Evolutionary conservation across 1,140 invertebrate species (phyloP), one percentile per base, ranked within the genome.

Genomic region (Grapholita molesta): DNA sequence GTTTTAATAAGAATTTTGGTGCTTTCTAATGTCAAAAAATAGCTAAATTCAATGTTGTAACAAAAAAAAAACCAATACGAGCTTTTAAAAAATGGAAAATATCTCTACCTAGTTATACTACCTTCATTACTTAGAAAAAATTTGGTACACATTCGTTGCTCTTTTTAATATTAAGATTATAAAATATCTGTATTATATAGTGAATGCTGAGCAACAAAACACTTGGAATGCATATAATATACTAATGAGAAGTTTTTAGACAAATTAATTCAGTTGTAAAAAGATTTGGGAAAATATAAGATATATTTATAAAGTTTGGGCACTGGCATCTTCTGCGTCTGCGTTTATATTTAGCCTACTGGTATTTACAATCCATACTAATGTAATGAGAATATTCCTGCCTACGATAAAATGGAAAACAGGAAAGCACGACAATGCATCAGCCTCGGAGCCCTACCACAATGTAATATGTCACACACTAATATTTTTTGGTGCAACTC

Each of bases 61-160:
- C 55, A 67, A 42, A 53, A 69, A 67, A 42, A 25, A 64, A 25
- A 64, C 69, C 67, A 69, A 55, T 55, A 53, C 76, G 76, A 74
- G 77, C 78, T 84, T 74, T 76, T 71, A 75, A 70, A 69, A 78
- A 72, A 70, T 74, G 74, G 76, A 70, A 86, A 85, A 85, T 88
- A 88, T 76, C 21, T 64, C 83, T 90, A 90, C 53, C 80, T 88
- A 90, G 79, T 78, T 87, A 89, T 79, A 88, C 28, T 55, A 61
- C 24, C 24, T 32, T 85, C 70, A 84, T 81, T 89, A 89, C 79
- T 78, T 85, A 81, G 82, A 80, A 71, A 86, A 79, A 90, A 88
- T 91, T 90, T 91, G 89, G 89, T 91, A 89, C 86, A 88, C 82
- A 86, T 91, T 91, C 89, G 89, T 91, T 91, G 89, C 87, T 89